A percentile compares a stretch with the other conserved stretches of the same genome.
These are phyloP conservation scores for Beroe forskalii DNA, from an alignment of 37 sponge, comb jelly and placozoan genomes.

Conservation along the genomic window DNA sequence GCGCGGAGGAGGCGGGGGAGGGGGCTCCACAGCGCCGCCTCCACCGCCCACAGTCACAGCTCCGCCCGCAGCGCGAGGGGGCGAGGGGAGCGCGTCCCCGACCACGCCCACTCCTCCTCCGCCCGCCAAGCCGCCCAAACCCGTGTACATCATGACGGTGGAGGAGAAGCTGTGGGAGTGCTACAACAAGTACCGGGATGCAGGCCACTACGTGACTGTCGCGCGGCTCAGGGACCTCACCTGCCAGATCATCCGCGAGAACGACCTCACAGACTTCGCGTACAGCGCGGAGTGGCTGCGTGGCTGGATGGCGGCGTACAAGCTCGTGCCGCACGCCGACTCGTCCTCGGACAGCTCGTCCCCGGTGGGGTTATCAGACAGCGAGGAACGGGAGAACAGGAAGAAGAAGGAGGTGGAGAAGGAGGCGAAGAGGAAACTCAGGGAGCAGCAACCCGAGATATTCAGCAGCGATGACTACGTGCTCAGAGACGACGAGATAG, in stretches of 20 bases:
- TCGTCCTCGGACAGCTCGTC: conserved; percentile 2
- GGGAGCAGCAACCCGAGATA: not conserved
- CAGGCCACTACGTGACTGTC: conserved; percentile 19
- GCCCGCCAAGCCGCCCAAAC: not conserved
- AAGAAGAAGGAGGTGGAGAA: conserved; percentile 26
- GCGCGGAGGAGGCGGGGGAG: conserved; percentile 30
- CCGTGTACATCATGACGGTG: conserved; percentile 45
- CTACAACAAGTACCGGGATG: conserved; percentile 44
- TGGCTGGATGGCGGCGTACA: not conserved
- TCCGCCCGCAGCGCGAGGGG: not conserved
- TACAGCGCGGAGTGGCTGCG: conserved; percentile 4
- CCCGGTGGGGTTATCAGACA: conserved; percentile 35
- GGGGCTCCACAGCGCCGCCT: not conserved
- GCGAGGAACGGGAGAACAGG: conserved; percentile 6
- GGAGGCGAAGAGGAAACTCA: not conserved
- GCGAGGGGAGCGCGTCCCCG: too few species aligned
- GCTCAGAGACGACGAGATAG: conserved; percentile 21
- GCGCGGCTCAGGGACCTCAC: conserved; percentile 15
- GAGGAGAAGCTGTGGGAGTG: conserved; percentile 58
- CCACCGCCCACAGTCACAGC: too few species aligned
- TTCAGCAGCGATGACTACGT: conserved; percentile 18
- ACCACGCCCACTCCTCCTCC: not conserved
- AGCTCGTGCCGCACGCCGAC: not conserved
- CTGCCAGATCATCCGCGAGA: not conserved
- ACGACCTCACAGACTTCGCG: conserved; percentile 12